These are phyloP conservation scores for Excalfactoria chinensis DNA, from an alignment of 2,113 vertebrate genomes.

Conservation along the genomic window DNA sequence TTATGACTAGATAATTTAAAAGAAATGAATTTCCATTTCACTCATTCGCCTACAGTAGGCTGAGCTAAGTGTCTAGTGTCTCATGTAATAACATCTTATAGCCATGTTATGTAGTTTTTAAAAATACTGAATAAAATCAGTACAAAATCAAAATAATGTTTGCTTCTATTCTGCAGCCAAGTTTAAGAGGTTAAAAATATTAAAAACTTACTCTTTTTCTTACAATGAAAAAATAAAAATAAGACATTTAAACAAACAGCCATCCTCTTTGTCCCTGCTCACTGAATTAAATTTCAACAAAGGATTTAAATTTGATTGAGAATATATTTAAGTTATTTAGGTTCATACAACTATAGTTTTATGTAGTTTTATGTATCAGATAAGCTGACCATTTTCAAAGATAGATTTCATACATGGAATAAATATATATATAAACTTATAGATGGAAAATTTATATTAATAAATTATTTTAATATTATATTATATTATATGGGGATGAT, in stretches of 20 bases:
- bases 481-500: neutral
- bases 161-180: rapidly evolving
- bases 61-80: neutral
- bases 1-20: neutral
- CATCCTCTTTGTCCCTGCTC: rapidly evolving
- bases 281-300: neutral
- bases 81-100: neutral
- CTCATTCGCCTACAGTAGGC: neutral
- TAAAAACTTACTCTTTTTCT: neutral
- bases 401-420: neutral
- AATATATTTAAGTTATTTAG: neutral
- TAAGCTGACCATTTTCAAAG: neutral
- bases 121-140: neutral
- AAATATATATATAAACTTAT: too few species aligned
- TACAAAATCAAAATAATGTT: neutral
- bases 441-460: neutral
- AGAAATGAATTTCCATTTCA: neutral
- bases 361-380: neutral
- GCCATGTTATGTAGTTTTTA: neutral
- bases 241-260: neutral
- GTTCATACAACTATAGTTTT: neutral
- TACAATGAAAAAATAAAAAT: neutral
- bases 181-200: neutral
- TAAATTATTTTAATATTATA: neutral
- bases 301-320: neutral